These are phyloP conservation scores for Lanistes nyassanus DNA, from an alignment of 1,140 invertebrate genomes.

Conservation along the genomic window DNA sequence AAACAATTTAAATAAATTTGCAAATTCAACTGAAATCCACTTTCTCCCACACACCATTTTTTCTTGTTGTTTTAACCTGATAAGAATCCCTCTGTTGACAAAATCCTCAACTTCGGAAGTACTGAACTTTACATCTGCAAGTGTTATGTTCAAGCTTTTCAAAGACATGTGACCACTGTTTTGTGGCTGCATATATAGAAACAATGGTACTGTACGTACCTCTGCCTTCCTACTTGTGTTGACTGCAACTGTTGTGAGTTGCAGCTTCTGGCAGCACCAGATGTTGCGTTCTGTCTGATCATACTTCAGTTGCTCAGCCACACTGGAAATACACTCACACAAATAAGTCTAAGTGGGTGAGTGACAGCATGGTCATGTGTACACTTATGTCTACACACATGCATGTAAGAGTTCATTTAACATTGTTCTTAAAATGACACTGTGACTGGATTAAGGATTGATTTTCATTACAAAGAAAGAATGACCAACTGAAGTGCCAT, in stretches of 20 bases:
- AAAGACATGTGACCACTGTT: not conserved
- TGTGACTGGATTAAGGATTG: too few species aligned
- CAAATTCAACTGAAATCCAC: not conserved
- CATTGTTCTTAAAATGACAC: too few species aligned
- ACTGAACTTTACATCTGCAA: too few species aligned
- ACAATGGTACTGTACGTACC: not conserved
- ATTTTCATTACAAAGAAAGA: too few species aligned
- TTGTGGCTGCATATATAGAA: not conserved
- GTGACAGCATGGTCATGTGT: not conserved
- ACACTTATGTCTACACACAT: not conserved
- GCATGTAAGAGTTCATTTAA: too few species aligned
- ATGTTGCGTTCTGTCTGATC: constrained; percentile 10
- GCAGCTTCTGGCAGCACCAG: not conserved
- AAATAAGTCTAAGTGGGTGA: not conserved
- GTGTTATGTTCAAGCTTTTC: not conserved
- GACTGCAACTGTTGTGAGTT: constrained; percentile 3
- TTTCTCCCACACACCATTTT: not conserved
- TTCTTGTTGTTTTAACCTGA: not conserved
- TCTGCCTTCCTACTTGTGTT: not conserved
- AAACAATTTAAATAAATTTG: not conserved
- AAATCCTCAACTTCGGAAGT: not conserved
- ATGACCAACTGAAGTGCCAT: too few species aligned
- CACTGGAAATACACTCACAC: not conserved
- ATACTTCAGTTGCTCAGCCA: not conserved
- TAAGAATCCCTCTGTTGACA: not conserved